Percentiles rank a stretch among this genome's conserved stretches.
phyloP scores from a whole-genome alignment of 2,113 vertebrate genomes.

The Pangasianodon hypophthalmus region DNA sequence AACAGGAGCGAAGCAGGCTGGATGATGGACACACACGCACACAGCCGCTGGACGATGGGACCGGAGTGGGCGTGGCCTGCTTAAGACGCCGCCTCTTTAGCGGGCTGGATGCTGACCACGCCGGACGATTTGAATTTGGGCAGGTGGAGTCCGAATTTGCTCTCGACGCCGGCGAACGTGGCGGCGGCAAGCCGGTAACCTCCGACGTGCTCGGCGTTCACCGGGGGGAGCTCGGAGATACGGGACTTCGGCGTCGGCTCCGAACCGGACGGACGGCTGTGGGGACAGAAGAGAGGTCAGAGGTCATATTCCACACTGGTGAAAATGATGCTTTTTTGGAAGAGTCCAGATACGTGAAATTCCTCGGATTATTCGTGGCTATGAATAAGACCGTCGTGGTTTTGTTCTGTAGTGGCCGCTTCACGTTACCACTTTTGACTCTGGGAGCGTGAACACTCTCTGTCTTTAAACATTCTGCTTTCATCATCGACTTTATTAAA shows the following conservation, averaged over 20 bases:
- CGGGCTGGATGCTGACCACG: conserved; percentile 71
- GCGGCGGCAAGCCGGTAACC: conserved; percentile 95
- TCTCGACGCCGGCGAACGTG: conserved; percentile 96
- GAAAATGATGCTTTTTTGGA: no score
- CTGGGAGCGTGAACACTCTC: no score
- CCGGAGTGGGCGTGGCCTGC: conserved; percentile 44
- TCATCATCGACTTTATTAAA: neutral
- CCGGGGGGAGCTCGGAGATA: conserved; percentile 91
- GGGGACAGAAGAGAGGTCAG: neutral
- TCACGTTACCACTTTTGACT: no score
- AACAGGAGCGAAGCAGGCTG: conserved; percentile 64
- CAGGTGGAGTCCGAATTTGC: conserved; percentile 96
- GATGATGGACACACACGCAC: conserved; percentile 71
- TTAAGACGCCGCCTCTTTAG: conserved; percentile 60
- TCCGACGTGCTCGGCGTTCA: conserved; percentile 86
- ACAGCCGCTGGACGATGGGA: conserved; percentile 70
- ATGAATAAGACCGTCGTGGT: no score
- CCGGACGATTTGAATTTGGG: conserved; percentile 89
- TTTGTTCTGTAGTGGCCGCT: no score
- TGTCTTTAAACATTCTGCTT: no score
- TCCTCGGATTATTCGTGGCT: no score
- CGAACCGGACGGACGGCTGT: conserved; percentile 86
- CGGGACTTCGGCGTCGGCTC: conserved; percentile 86
- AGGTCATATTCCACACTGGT: neutral
- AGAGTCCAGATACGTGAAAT: neutral